phyloP scores from a whole-genome alignment of 1,140 invertebrate species.

The Orius insidiosus region DNA sequence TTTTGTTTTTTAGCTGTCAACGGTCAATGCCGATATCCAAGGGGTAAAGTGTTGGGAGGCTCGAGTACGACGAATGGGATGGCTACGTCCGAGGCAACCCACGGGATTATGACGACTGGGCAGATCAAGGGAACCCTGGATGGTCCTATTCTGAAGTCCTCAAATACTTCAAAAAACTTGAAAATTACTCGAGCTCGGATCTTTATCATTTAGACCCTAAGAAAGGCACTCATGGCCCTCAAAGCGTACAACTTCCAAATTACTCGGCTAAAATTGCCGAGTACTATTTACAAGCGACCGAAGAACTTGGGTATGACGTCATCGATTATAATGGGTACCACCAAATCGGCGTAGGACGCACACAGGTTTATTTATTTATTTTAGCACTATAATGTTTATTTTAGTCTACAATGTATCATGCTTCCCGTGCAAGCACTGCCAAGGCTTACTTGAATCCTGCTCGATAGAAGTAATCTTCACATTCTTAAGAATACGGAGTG shows the following conservation, averaged over 20 bases:
- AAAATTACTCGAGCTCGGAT: constrained; percentile 32
- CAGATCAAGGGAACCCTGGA: constrained; percentile 59
- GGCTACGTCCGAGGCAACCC: constrained; percentile 87
- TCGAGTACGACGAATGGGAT: constrained; percentile 86
- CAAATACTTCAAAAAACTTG: constrained; percentile 74
- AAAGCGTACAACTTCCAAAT: too few species aligned
- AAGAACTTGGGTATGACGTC: too few species aligned
- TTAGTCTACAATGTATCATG: too few species aligned
- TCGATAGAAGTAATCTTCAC: constrained; percentile 1
- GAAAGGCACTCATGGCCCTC: too few species aligned
- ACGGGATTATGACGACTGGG: constrained; percentile 83
- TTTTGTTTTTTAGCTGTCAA: constrained; percentile 29
- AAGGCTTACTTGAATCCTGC: constrained; percentile 3
- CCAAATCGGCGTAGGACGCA: too few species aligned
- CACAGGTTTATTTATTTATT: too few species aligned
- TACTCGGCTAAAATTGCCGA: too few species aligned
- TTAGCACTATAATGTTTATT: too few species aligned
- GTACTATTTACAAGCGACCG: too few species aligned
- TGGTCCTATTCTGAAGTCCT: constrained; percentile 79
- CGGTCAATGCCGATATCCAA: constrained; percentile 68
- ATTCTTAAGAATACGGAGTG: constrained; percentile 1
- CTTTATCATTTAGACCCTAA: constrained; percentile 21
- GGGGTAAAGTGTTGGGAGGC: constrained; percentile 81
- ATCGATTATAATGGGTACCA: too few species aligned
- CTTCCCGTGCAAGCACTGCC: background rate